Evolutionary conservation across 1,140 invertebrate genomes (phyloP).

Genomic region (Diprion similis): DNA sequence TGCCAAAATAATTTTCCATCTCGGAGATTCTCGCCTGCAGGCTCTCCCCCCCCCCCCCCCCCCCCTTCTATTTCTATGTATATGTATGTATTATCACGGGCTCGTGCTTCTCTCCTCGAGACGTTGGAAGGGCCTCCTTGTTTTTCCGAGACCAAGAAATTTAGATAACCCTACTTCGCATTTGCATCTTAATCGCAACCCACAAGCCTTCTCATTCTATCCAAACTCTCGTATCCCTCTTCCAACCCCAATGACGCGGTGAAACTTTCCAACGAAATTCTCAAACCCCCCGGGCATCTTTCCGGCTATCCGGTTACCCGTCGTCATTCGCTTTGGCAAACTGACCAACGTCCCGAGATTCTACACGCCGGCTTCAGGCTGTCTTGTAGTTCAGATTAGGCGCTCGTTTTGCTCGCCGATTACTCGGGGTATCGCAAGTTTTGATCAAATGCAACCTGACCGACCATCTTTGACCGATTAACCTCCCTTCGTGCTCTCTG

Average conservation of each 20-base stretch:
- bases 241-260: too few relatives aligned
- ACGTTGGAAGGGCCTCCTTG: too few relatives aligned
- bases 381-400: background rate
- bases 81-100: too few relatives aligned
- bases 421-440: constrained; percentile 35
- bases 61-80: too few relatives aligned
- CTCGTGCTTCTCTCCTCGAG: too few relatives aligned
- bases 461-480: constrained; percentile 14
- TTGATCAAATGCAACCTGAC: constrained; percentile 41
- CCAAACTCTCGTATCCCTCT: too few relatives aligned
- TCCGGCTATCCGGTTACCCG: background rate
- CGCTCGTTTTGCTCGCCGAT: background rate
- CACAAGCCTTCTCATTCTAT: background rate
- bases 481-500: constrained; percentile 14
- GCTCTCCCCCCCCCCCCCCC: too few relatives aligned
- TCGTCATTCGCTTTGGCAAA: background rate
- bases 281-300: too few relatives aligned
- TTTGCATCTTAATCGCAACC: background rate
- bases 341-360: background rate
- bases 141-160: too few relatives aligned
- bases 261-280: too few relatives aligned
- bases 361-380: background rate
- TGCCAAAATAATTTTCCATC: constrained; percentile 13
- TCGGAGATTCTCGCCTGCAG: too few relatives aligned
- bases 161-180: too few relatives aligned